phyloP scores from a whole-genome alignment of 2,113 vertebrate species.

The Mola mola region DNA sequence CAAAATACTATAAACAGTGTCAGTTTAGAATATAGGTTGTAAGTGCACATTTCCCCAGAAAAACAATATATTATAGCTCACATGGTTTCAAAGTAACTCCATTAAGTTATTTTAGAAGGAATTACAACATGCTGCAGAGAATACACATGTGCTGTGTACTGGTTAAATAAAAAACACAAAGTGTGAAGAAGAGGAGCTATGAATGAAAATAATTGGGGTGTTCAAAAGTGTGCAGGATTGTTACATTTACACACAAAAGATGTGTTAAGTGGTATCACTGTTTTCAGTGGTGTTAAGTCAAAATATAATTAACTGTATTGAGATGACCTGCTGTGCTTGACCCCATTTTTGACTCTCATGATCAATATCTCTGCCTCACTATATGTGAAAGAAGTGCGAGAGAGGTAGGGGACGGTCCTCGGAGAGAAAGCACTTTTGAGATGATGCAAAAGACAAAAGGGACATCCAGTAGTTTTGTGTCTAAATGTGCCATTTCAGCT shows the following conservation, averaged over 20 bases:
- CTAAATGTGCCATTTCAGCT: neutral
- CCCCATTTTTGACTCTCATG: neutral
- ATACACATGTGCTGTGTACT: too few relatives aligned
- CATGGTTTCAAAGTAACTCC: neutral
- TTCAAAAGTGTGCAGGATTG: too few relatives aligned
- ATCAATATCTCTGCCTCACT: slow-evolving; percentile 6
- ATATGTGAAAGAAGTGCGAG: neutral
- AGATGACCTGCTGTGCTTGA: neutral
- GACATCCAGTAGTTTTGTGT: neutral
- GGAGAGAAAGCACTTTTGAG: neutral
- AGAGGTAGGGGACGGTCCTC: neutral
- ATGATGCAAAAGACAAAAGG: neutral
- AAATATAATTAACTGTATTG: neutral
- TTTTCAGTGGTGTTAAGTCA: neutral
- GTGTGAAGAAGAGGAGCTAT: too few relatives aligned
- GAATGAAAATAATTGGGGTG: too few relatives aligned
- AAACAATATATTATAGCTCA: too few relatives aligned
- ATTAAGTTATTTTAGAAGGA: neutral
- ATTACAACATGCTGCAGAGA: too few relatives aligned
- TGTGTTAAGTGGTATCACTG: too few relatives aligned
- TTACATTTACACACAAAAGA: neutral
- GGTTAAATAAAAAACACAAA: too few relatives aligned
- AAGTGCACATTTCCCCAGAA: too few relatives aligned
- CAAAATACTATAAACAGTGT: too few relatives aligned
- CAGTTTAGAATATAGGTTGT: too few relatives aligned